A percentile compares a stretch with the other conserved stretches of the same genome.
Conservation (phyloP, 1,140 invertebrate species). For the Luehdorfia chinensis region DNA sequence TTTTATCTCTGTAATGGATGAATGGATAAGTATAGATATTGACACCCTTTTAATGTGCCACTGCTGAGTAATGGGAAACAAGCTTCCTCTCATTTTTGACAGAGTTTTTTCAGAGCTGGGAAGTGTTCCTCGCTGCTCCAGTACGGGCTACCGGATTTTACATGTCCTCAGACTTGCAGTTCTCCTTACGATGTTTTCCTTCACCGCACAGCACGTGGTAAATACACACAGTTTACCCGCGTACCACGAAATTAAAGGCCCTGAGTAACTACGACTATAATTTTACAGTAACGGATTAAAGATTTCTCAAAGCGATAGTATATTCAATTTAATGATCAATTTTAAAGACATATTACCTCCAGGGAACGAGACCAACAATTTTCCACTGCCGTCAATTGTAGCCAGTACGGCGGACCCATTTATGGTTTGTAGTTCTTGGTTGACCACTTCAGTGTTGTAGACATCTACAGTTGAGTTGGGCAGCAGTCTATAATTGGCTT, state of each 20-base stretch:
- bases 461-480: slow-evolving; percentile 29
- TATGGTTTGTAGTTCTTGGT: slow-evolving; percentile 32
- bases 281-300: too few relatives aligned
- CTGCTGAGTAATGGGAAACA: too few relatives aligned
- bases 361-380: slow-evolving; percentile 48
- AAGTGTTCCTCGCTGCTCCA: too few relatives aligned
- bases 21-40: too few relatives aligned
- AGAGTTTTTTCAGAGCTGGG: too few relatives aligned
- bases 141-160: too few relatives aligned
- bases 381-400: slow-evolving; percentile 36
- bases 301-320: not conserved
- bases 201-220: too few relatives aligned
- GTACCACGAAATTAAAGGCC: not conserved
- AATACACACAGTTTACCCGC: too few relatives aligned
- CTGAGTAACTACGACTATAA: not conserved
- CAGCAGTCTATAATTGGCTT: slow-evolving; percentile 38
- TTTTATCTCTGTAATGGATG: not conserved
- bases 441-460: slow-evolving; percentile 42
- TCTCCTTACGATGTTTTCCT: too few relatives aligned
- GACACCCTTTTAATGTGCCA: too few relatives aligned
- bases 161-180: too few relatives aligned
- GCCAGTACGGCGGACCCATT: slow-evolving; percentile 36
- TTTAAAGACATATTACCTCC: slow-evolving; percentile 17
- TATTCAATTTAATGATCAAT: not conserved
- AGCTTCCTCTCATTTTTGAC: too few relatives aligned